A percentile compares a stretch with the other conserved stretches of the same genome.
Evolutionary conservation across 2,888 invertebrate genomes (phyloP).

Genomic region (Pheosia gnoma): DNA sequence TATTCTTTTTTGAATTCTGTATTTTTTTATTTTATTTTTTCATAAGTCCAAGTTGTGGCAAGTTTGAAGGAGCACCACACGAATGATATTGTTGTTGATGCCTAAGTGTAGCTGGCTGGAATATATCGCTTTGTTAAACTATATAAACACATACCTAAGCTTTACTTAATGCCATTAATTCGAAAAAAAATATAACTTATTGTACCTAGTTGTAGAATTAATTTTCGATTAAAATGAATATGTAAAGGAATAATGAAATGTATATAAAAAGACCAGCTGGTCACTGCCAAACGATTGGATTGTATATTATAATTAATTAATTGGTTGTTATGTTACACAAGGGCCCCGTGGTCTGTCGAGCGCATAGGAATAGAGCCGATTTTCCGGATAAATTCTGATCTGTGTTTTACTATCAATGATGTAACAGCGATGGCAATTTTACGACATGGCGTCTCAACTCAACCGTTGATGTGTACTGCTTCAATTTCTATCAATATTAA

Average conservation of each 20-base stretch:
- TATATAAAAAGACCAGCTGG: constrained; percentile 65
- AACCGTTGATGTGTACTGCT: not conserved
- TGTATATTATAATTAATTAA: constrained; percentile 49
- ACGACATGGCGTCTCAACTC: constrained; percentile 1
- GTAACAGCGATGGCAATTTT: not conserved
- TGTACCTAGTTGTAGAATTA: constrained; percentile 44
- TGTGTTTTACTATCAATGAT: not conserved
- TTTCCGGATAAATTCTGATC: not conserved
- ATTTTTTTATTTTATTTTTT: constrained; percentile 6
- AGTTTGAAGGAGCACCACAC: not conserved
- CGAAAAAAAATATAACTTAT: constrained; percentile 48
- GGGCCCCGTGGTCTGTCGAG: constrained; percentile 8
- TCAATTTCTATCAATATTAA: constrained; percentile 4
- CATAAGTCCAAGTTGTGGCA: not conserved
- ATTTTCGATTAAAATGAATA: constrained; percentile 25
- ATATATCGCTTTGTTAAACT: constrained; percentile 20
- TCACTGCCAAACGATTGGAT: constrained; percentile 69
- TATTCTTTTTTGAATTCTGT: constrained; percentile 7
- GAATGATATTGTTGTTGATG: constrained; percentile 12
- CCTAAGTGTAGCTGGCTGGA: constrained; percentile 23
- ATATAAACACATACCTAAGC: constrained; percentile 33
- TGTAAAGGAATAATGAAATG: constrained; percentile 26
- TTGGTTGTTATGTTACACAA: constrained; percentile 17
- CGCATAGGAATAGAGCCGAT: not conserved
- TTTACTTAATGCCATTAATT: constrained; percentile 50